These are phyloP conservation scores for Odontothrips loti DNA, from an alignment of 2,888 invertebrate genomes.

Conservation along the genomic window DNA sequence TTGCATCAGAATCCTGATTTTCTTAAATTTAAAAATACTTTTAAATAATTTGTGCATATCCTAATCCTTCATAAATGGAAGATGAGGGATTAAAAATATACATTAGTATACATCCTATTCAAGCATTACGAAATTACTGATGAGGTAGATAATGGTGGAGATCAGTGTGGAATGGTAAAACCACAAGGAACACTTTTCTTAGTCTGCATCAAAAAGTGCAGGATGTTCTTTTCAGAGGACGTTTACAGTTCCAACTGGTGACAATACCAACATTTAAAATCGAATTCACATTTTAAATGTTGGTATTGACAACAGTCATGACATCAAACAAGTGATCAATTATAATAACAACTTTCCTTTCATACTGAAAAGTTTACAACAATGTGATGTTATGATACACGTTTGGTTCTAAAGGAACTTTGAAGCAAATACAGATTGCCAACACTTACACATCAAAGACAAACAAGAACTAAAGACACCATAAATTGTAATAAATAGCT, in stretches of 20 bases:
- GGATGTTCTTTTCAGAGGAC: background rate
- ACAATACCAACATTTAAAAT: background rate
- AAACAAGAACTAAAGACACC: background rate
- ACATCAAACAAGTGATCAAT: background rate
- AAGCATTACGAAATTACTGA: background rate
- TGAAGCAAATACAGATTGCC: background rate
- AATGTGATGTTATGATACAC: background rate
- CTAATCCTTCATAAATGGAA: background rate
- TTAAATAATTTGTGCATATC: constrained; percentile 11
- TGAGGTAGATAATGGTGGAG: constrained; percentile 6
- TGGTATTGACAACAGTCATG: background rate
- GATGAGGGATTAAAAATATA: background rate
- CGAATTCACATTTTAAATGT: background rate
- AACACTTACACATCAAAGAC: background rate
- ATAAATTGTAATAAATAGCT: background rate
- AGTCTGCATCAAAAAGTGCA: background rate
- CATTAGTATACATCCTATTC: background rate
- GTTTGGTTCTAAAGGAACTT: constrained; percentile 18
- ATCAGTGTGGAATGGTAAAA: constrained; percentile 15
- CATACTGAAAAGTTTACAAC: background rate
- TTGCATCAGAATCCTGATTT: background rate
- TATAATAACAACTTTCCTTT: background rate
- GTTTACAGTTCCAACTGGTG: background rate
- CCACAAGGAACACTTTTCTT: background rate
- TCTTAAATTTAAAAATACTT: background rate